Base-by-base conservation (phyloP, 2,797 vertebrate species). In the Sebastes jordani region DNA sequence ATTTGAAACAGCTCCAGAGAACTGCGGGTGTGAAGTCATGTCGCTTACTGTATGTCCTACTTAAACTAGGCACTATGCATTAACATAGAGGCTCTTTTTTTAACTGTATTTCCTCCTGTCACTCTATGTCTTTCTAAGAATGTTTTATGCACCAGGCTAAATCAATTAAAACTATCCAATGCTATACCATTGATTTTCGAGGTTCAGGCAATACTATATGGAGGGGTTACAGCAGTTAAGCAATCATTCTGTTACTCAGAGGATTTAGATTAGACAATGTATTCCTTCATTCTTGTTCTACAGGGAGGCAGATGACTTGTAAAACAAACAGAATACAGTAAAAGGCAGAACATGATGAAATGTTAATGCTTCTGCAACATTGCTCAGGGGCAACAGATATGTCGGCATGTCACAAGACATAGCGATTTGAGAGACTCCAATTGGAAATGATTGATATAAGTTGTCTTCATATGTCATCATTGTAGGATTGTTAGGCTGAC, bases 171-270 rank as follows among this genome's bases (percentile, higher is more conserved):
- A 27, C 65, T 59, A 76, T 70, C 46, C 42, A 9, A 13, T 65
- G 22, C 7, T 74, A 69, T 52, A 49, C 4, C 65, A 88, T 74
- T 72, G 73, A 71, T 76, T 83, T 79, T 72, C 5, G 4, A 74
- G 65, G 78, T 72, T 74, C 29, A 22, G 76, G 67, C 65, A 82
- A 85, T 82, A 85, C 84, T 84, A 70, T 60, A 68, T 38, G 13
- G 16, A 5, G 32, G 60, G 10, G 60, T 80, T 82, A 60, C 34
- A 72, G 49, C 34, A 62, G 34, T 82, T 70, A 67, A 73, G 69
- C 64, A 81, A 80, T 76, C 81, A 63, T 27, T 73, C n/a, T 80
- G 18, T 76, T 73, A 61, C 75, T 66, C 63, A 32, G 56, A 58
- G 59, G 71, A 61, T 46, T 66, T 81, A 62, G 34, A 77, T 75